Conservation (phyloP, 1,140 invertebrate genomes). For the Meloidogyne floridensis region DNA sequence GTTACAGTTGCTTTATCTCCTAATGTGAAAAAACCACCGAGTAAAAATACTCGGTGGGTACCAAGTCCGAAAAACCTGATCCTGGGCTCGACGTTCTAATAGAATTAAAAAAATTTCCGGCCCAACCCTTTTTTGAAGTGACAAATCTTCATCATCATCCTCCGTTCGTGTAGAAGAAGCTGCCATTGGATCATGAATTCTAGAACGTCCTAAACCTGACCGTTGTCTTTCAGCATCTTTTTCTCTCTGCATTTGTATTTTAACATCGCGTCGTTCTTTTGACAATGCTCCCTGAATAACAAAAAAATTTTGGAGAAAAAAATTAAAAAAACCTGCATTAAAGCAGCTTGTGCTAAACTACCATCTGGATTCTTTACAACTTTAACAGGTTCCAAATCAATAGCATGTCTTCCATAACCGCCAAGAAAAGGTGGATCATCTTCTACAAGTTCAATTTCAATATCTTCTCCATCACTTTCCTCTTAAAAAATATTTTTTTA, state of each 20-base stretch:
- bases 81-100: background rate
- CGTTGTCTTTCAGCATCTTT: conserved; percentile 76
- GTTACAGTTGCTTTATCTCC: no score
- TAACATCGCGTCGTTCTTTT: conserved; percentile 81
- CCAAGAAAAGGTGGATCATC: conserved; percentile 94
- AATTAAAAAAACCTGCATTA: conserved; percentile 81
- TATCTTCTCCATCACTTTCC: conserved; percentile 80
- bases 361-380: conserved; percentile 99
- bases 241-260: conserved; percentile 67
- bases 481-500: conserved; percentile 71
- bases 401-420: conserved; percentile 71
- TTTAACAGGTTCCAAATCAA: conserved; percentile 88
- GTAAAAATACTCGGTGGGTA: no score
- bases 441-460: conserved; percentile 98
- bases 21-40: no score
- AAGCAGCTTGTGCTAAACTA: conserved; percentile 91
- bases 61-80: no score
- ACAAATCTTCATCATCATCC: conserved; percentile 54
- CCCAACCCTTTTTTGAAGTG: conserved; percentile 30
- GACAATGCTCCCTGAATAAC: conserved; percentile 77
- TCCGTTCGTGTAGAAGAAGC: conserved; percentile 23
- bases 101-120: conserved; percentile 20
- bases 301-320: background rate
- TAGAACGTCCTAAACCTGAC: conserved; percentile 74
- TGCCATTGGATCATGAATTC: conserved; percentile 84